Percentiles rank a stretch among this genome's conserved stretches.
These are phyloP conservation scores for Carcharodon carcharias DNA, from an alignment of 2,797 vertebrate species.

Conservation along the genomic window DNA sequence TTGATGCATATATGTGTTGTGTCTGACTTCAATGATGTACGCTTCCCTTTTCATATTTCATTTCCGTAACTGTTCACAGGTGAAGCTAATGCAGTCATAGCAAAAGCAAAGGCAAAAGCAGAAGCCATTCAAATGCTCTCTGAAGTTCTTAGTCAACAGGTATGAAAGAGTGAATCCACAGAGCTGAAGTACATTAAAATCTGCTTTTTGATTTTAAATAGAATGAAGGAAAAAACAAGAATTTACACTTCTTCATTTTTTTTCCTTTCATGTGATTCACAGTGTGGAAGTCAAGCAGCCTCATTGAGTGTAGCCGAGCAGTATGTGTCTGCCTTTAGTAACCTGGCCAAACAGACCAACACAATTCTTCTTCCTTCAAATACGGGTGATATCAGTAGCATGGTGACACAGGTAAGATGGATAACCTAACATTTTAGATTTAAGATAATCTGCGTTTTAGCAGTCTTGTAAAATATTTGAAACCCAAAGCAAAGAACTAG, in stretches of 20 bases:
- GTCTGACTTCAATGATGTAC: not conserved
- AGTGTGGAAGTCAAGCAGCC: constrained; percentile 82
- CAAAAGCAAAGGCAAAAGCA: constrained; percentile 83
- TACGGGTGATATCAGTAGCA: constrained; percentile 73
- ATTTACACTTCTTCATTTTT: not conserved
- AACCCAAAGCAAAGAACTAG: not conserved
- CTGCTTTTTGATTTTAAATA: not conserved
- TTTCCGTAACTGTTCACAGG: constrained; percentile 53
- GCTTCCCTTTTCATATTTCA: not conserved
- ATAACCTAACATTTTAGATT: not conserved
- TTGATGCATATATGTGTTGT: not conserved
- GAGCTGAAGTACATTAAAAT: not conserved
- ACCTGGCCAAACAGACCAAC: constrained; percentile 87
- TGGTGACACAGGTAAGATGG: constrained; percentile 82
- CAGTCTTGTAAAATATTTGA: not conserved
- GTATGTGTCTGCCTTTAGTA: constrained; percentile 83
- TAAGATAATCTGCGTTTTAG: not conserved
- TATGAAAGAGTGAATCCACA: constrained; percentile 48
- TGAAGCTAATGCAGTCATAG: constrained; percentile 81
- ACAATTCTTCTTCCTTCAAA: constrained; percentile 83
- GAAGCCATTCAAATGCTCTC: constrained; percentile 80
- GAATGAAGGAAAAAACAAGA: not conserved
- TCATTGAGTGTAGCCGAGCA: constrained; percentile 85
- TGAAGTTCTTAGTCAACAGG: constrained; percentile 73
- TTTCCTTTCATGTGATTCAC: not conserved